These are phyloP conservation scores for Clistopyga incitator DNA, from an alignment of 2,888 invertebrate species.

Conservation along the genomic window DNA sequence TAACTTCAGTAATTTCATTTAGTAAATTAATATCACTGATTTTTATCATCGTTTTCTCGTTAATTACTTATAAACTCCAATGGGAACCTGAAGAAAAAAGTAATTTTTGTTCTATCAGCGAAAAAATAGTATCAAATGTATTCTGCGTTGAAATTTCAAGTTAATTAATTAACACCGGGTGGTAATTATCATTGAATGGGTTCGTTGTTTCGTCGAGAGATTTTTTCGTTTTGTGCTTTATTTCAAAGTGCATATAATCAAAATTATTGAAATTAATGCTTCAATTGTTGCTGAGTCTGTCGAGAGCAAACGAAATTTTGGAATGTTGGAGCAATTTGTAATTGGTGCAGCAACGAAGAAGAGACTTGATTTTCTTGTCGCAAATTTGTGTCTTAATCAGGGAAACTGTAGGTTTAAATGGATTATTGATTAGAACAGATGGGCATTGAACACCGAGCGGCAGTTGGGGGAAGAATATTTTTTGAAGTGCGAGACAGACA, in stretches of 20 bases:
- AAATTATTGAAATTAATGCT: not conserved
- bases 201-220: not conserved
- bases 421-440: constrained; percentile 11
- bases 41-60: too few relatives aligned
- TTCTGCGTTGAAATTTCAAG: not conserved
- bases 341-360: not conserved
- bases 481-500: not conserved
- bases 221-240: not conserved
- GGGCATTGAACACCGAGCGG: constrained; percentile 7
- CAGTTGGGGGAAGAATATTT: not conserved
- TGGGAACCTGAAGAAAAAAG: too few relatives aligned
- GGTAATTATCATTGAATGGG: not conserved
- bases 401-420: not conserved
- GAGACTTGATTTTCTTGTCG: not conserved
- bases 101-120: not conserved
- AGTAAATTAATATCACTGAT: too few relatives aligned
- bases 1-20: too few relatives aligned
- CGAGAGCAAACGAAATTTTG: not conserved
- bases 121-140: not conserved
- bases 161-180: not conserved
- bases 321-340: not conserved
- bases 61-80: too few relatives aligned
- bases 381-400: not conserved
- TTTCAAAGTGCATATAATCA: not conserved
- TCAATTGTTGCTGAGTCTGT: not conserved